These are phyloP conservation scores for Ichneumoninae sp. DNA, from an alignment of 2,888 invertebrate genomes.

Conservation along the genomic window DNA sequence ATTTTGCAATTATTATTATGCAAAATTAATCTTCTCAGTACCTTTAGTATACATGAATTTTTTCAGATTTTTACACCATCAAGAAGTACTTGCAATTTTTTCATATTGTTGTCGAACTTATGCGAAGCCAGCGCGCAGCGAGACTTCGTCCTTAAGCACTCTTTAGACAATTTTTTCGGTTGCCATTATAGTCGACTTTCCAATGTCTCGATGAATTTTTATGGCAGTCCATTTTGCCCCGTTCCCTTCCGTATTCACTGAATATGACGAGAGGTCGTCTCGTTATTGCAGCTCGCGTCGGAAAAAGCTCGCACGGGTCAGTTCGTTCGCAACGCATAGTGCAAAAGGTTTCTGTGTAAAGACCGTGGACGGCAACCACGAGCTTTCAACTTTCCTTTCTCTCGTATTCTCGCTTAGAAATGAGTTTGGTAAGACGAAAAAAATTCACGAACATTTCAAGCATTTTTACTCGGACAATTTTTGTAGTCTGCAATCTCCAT, in stretches of 20 bases:
- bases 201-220: too few relatives aligned
- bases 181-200: too few relatives aligned
- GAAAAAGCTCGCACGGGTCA: background rate
- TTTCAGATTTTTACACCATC: too few relatives aligned
- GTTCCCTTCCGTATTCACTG: background rate
- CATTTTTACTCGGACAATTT: background rate
- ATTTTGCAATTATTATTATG: too few relatives aligned
- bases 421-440: background rate
- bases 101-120: too few relatives aligned
- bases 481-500: background rate
- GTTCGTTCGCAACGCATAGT: background rate
- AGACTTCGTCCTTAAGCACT: too few relatives aligned
- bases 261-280: background rate
- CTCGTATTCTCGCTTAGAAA: background rate
- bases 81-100: too few relatives aligned
- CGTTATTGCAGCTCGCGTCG: slow-evolving; percentile 22
- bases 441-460: background rate
- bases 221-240: too few relatives aligned
- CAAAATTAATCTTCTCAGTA: too few relatives aligned
- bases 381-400: background rate
- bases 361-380: slow-evolving; percentile 7
- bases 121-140: too few relatives aligned
- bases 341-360: slow-evolving; percentile 2
- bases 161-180: background rate
- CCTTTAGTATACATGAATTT: too few relatives aligned